Evolutionary conservation across 1,140 invertebrate genomes (phyloP), one percentile per base, ranked within the genome.

Genomic region (Hylaeus anthracinus): DNA sequence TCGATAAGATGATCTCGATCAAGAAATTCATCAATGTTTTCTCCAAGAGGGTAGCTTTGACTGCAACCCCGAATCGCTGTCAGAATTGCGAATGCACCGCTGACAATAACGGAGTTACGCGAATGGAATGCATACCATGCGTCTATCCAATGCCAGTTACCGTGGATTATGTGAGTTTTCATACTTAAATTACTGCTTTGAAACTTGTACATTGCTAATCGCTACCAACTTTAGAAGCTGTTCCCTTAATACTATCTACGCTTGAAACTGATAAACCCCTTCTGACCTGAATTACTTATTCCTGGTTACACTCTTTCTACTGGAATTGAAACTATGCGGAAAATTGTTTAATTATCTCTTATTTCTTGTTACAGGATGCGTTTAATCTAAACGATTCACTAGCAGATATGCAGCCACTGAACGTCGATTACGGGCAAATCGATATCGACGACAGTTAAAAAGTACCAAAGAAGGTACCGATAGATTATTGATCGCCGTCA

Each of bases 11-110:
- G 12, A 92, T 94, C 61, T 91, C 94, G n/a, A 94, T 95, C 15
- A 96, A 96, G 86, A 95, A 95, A 63, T 95, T 97, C 78, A 92
- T 95, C 1, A 95, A 93, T 43, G 96, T 97, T 0, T 97, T 97
- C 78, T 94, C 95, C 1, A 95, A 96, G 73, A 93, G 96, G 55
- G 92, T 97, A 0, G 96, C 95, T 0, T 83, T 94, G 26, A 95
- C 95, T 10, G 96, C 96, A 2, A 78, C 90, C n/a, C 95, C 96
- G 0, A 93, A 92, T 53, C 79, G 91, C 9, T 97, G 96, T 84
- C 96, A 97, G 87, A 94, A 94, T 6, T 98, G 97, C 89, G 96
- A 97, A 86, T 98, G 97, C 89, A 95, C 95, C 4, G 94, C 95
- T 3, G 94, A 95, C 82, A 95, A 96, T 67, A 94, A 95, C 37